Evolutionary conservation across 2,888 invertebrate species (phyloP).

Genomic region (Pogonocherus hispidulus): DNA sequence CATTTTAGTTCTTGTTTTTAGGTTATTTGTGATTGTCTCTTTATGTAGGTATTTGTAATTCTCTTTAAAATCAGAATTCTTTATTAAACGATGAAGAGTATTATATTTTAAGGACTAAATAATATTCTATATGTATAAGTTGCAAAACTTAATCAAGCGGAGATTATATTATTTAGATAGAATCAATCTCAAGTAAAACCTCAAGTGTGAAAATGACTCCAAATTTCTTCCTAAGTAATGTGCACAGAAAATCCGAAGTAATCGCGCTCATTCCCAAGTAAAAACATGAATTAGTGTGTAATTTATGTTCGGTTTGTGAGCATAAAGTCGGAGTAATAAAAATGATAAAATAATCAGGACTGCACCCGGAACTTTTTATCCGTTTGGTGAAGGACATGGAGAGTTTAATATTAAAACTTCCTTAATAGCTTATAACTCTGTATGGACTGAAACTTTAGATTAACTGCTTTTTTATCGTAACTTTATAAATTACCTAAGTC

Average conservation of each 20-base stretch:
- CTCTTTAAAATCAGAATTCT: no score
- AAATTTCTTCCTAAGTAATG: neutral
- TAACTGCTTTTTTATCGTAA: conserved; percentile 45
- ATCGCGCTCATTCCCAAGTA: neutral
- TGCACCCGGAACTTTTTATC: conserved; percentile 55
- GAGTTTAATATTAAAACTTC: conserved; percentile 51
- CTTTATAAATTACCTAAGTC: conserved; percentile 35
- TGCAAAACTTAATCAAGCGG: no score
- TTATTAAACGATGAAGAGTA: no score
- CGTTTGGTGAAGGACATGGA: conserved; percentile 38
- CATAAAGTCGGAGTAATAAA: conserved; percentile 51
- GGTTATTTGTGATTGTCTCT: no score
- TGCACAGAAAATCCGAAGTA: conserved; percentile 2
- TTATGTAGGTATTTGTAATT: no score
- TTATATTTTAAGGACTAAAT: no score
- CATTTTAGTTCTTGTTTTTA: no score
- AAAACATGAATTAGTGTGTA: conserved; percentile 26
- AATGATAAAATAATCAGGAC: conserved; percentile 56
- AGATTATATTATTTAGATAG: no score
- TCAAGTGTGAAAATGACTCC: no score
- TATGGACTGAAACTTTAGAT: conserved; percentile 47
- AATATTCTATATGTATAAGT: no score
- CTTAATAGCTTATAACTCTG: conserved; percentile 49
- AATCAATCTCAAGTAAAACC: no score
- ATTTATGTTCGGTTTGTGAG: conserved; percentile 24